Evolutionary conservation across 2,888 invertebrate species (phyloP).

Genomic region (Sminthurides aquaticus): DNA sequence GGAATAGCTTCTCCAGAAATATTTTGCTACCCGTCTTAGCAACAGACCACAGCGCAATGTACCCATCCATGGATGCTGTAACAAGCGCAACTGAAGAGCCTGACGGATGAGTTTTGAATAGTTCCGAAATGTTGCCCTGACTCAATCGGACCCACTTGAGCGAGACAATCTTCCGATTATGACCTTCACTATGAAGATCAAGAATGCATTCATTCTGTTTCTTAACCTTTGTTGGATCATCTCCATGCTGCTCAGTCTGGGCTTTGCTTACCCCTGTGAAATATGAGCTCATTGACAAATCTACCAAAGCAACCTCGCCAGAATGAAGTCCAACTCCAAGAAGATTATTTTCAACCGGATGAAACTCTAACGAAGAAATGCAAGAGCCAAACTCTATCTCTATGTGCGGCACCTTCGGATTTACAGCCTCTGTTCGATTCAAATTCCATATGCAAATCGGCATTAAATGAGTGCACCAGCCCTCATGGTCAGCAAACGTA

Average conservation of each 20-base stretch:
- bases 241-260: constrained; percentile 1
- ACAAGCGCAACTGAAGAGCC: constrained; percentile 27
- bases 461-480: constrained; percentile 36
- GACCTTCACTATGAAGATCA: constrained; percentile 21
- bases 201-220: constrained; percentile 29
- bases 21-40: constrained; percentile 31
- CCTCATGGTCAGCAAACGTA: constrained; percentile 26
- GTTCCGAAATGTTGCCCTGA: constrained; percentile 10
- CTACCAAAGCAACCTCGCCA: constrained; percentile 36
- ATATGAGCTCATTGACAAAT: constrained; percentile 22
- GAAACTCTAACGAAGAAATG: constrained; percentile 33
- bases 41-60: constrained; percentile 39
- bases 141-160: constrained; percentile 25
- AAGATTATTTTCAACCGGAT: constrained; percentile 33
- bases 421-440: constrained; percentile 13
- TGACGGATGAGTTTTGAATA: constrained; percentile 21
- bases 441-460: constrained; percentile 38
- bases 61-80: constrained; percentile 35
- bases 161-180: constrained; percentile 20
- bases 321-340: constrained; percentile 35
- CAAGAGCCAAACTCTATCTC: constrained; percentile 34
- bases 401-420: constrained; percentile 25
- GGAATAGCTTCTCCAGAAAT: constrained; percentile 32
- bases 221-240: constrained; percentile 18
- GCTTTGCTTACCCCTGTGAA: constrained; percentile 24